Evolutionary conservation across 64 coral and sea anemone species (phyloP), one percentile per base, ranked within the genome.

Genomic region (Stichodactyla mertensii): DNA sequence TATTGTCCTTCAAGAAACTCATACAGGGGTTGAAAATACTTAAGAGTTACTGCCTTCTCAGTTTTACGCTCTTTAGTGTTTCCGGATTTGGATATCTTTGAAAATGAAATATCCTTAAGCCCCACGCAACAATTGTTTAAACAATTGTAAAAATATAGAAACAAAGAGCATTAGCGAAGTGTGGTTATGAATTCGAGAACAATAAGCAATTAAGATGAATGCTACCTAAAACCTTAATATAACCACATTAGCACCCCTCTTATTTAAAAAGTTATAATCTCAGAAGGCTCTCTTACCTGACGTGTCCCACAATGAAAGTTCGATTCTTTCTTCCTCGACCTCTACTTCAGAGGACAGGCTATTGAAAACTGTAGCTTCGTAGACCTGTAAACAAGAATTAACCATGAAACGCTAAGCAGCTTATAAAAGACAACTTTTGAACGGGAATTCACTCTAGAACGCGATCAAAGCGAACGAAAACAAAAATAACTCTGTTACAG

Each of bases 291-390:
- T 74, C 69, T 85, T 16, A 85, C 83, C 83, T 61, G 83, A 85
- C 6, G 83, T 85, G 64, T 85, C 83, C 83, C 83, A 85, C 14
- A 85, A 64, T 20, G 83, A 61, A 9, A 85, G 83, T 36, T 85
- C 83, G 10, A 85, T 85, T 64, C 53, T 57, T 62, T 85, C 83
- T 51, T 52, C 83, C 4, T 85, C 83, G 18, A 85, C 56, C 60
- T 85, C 83, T 61, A 85, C 83, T 36, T 57, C 83, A 55, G 83
- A 61, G 14, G 83, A 85, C 20, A 85, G 27, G 54, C 83, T 85
- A 23, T 85, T 85, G 83, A 85, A 85, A 55, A 85, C 83, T 18
- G 83, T 85, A 31, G 83, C 53, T 85, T 85, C 83, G 83, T 85
- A 85, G 19, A 20, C 36, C 78, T 81, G 78, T 81, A 81, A 52